These are phyloP conservation scores for Pheosia tremula DNA, from an alignment of 2,888 invertebrate species.

Conservation along the genomic window DNA sequence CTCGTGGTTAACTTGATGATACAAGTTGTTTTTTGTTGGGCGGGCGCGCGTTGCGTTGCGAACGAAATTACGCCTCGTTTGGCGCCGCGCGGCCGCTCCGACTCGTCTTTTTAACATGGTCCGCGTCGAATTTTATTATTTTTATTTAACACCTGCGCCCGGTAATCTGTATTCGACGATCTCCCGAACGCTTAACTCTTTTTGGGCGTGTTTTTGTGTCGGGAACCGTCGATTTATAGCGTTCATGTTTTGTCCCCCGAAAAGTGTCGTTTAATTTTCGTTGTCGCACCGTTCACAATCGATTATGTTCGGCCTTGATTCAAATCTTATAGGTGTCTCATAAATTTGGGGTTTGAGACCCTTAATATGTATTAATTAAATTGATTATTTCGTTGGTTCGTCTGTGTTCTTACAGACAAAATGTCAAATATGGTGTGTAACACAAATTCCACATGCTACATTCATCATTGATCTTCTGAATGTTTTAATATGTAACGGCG, in stretches of 20 bases:
- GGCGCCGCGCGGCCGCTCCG: constrained; percentile 78
- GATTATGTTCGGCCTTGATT: constrained; percentile 73
- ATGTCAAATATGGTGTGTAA: background rate
- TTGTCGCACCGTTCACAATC: constrained; percentile 72
- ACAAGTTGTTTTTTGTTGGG: constrained; percentile 69
- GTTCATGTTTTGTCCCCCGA: constrained; percentile 69
- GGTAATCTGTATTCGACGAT: constrained; percentile 82
- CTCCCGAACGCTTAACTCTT: constrained; percentile 83
- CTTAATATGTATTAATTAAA: constrained; percentile 8
- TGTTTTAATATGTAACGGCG: constrained; percentile 6
- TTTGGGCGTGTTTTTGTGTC: constrained; percentile 73
- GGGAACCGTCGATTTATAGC: constrained; percentile 73
- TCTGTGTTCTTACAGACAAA: background rate
- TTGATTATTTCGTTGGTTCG: background rate
- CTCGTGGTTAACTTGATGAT: constrained; percentile 65
- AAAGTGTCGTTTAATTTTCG: constrained; percentile 81
- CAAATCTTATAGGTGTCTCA: constrained; percentile 36
- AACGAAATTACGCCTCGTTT: constrained; percentile 75
- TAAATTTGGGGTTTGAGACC: constrained; percentile 5
- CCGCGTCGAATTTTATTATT: constrained; percentile 80
- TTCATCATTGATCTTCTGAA: background rate
- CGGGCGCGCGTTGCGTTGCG: constrained; percentile 70
- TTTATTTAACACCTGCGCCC: constrained; percentile 84
- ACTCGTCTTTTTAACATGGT: constrained; percentile 75
- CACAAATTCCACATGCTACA: background rate